Evolutionary conservation across 2,888 invertebrate genomes (phyloP).

Genomic region (Nomada hirtipes): DNA sequence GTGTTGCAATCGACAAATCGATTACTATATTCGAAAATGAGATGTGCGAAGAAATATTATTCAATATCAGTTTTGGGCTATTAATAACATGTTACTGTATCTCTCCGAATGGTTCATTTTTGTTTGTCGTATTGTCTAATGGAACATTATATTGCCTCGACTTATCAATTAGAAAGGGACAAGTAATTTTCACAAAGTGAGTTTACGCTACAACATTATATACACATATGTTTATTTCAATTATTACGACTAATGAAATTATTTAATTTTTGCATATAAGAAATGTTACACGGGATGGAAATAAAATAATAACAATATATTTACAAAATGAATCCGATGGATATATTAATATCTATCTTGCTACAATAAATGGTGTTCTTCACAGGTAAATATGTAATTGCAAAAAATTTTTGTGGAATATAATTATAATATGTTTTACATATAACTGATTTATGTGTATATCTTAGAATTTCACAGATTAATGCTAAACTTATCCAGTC

Average conservation of each 20-base stretch:
- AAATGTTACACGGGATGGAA: constrained; percentile 45
- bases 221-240: neutral
- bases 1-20: constrained; percentile 78
- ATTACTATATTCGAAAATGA: constrained; percentile 80
- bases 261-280: constrained; percentile 38
- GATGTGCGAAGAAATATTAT: constrained; percentile 73
- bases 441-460: neutral
- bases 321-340: constrained; percentile 52
- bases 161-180: constrained; percentile 68
- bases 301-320: constrained; percentile 66
- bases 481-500: constrained; percentile 53
- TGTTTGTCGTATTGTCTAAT: constrained; percentile 75
- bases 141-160: constrained; percentile 78
- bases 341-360: constrained; percentile 62
- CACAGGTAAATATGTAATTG: constrained; percentile 66
- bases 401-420: constrained; percentile 2
- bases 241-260: constrained; percentile 19
- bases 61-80: constrained; percentile 76
- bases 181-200: constrained; percentile 75
- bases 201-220: constrained; percentile 31
- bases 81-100: constrained; percentile 75
- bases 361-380: constrained; percentile 67
- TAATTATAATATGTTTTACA: constrained; percentile 6
- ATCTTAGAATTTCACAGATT: constrained; percentile 62
- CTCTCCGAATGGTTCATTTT: constrained; percentile 73